Evolutionary conservation across 2,797 vertebrate genomes (phyloP).

Genomic region (Garrulus glandarius): DNA sequence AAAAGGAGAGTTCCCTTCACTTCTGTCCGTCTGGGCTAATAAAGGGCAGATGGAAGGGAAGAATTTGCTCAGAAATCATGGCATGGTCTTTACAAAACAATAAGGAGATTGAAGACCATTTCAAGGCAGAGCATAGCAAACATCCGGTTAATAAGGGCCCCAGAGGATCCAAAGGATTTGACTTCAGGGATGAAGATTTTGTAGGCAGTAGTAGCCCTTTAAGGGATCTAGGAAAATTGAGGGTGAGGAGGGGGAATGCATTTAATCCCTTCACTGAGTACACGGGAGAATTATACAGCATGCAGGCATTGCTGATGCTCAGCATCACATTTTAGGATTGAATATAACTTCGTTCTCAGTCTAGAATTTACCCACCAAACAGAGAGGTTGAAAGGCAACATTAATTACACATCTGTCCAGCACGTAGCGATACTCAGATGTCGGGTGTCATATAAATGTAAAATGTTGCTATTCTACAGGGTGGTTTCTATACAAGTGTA

Average conservation of each 20-base stretch:
- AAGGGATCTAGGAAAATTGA: conserved; percentile 31
- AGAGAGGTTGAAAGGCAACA: conserved; percentile 27
- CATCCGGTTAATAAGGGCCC: conserved; percentile 43
- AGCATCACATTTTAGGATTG: neutral
- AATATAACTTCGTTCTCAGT: neutral
- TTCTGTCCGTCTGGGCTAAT: neutral
- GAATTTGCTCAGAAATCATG: conserved; percentile 26
- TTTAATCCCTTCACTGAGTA: conserved; percentile 39
- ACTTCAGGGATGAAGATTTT: conserved; percentile 33
- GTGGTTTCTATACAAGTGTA: neutral
- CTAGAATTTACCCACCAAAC: conserved; percentile 57
- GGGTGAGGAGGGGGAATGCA: neutral
- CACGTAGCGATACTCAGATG: neutral
- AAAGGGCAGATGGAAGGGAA: conserved; percentile 2
- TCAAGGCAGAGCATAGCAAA: conserved; percentile 24
- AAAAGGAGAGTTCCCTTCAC: neutral
- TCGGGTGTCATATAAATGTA: conserved; percentile 48
- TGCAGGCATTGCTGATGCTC: conserved; percentile 8
- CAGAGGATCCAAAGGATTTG: conserved; percentile 40
- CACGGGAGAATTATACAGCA: conserved; percentile 17
- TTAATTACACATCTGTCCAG: conserved; percentile 56
- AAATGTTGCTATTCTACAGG: conserved; percentile 38
- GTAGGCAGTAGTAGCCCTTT: conserved; percentile 46
- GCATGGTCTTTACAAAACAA: conserved; percentile 27
- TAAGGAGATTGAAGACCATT: conserved; percentile 19